Base-by-base conservation (phyloP, 2,797 vertebrate species). In the Buphagus erythrorhynchus region DNA sequence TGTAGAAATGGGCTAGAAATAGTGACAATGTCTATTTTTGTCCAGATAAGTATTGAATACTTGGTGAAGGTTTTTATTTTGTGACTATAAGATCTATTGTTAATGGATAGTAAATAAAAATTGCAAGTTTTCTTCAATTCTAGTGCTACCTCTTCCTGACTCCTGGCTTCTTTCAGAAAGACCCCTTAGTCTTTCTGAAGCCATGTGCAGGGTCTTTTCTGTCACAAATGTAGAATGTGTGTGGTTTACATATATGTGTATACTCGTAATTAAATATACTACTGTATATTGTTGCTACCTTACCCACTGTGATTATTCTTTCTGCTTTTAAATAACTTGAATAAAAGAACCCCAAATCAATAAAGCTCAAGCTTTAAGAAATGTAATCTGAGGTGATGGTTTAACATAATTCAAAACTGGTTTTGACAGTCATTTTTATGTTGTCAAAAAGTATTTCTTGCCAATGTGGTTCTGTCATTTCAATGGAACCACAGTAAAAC, bases 1-100 rank as follows among this genome's bases (percentile, higher is more conserved):
- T 0, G 0, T 28, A 61, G 51, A 74, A 75, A 55, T 0, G 0
- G 40, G 21, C 18, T 38, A 38, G 86, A 74, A 74, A 40, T 35
- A 38, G 28, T 36, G 40, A 35, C 14, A 25, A 20, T 45, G 63
- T 48, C 69, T 13, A 9, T 45, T 88, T 63, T 22, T 76, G 57
- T 43, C 24, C 43, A 48, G 33, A 1, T 28, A 58, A 73, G 46
- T 51, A 55, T 29, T n/a, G 52, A 69, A 54, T 54, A 49, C 26
- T 74, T 77, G n/a, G 24, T 62, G 25, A 65, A 48, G 20, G 31
- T 12, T 77, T 79, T 63, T 42, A 48, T 63, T 76, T 48, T 48
- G 43, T 48, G 24, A 26, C 63, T 13, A 0, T 62, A 59, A 52
- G 35, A 28, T 31, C 46, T 6, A 13, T 11, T 57, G n/a, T 63